These are phyloP conservation scores for Drosophila pectinifera DNA, from an alignment of 1,140 invertebrate genomes.

Conservation along the genomic window DNA sequence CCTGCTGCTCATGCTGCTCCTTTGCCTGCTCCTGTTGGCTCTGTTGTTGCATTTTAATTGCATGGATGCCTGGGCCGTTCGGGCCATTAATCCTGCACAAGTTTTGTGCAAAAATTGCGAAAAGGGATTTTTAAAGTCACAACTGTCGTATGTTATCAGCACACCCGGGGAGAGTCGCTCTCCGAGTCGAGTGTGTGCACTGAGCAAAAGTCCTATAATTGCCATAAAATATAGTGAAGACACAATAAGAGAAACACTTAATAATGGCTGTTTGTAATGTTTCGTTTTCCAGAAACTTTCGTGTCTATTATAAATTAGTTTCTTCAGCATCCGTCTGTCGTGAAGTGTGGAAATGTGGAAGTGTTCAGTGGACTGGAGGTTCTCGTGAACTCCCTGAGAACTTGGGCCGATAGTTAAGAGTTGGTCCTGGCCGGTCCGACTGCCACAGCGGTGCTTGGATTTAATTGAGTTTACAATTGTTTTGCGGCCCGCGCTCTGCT, in stretches of 20 bases:
- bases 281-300: too few relatives aligned
- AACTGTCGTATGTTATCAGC: slow-evolving; percentile 81
- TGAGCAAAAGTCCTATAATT: slow-evolving; percentile 7
- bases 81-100: slow-evolving; percentile 81
- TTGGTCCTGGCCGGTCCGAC: slow-evolving; percentile 16
- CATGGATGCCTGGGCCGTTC: slow-evolving; percentile 72
- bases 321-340: background rate
- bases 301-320: background rate
- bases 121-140: slow-evolving; percentile 82
- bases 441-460: slow-evolving; percentile 74
- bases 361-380: background rate
- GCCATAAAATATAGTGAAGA: background rate
- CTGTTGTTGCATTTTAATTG: slow-evolving; percentile 81
- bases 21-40: slow-evolving; percentile 18
- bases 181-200: background rate
- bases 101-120: slow-evolving; percentile 76
- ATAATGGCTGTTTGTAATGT: too few relatives aligned
- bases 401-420: slow-evolving; percentile 58
- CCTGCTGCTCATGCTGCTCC: slow-evolving; percentile 2
- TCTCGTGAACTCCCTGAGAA: slow-evolving; percentile 31
- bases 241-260: too few relatives aligned
- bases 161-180: slow-evolving; percentile 38
- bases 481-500: slow-evolving; percentile 57
- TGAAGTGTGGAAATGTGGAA: background rate
- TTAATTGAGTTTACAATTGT: slow-evolving; percentile 83